Conservation (phyloP, 2,113 vertebrate genomes). For the Bettongia penicillata region DNA sequence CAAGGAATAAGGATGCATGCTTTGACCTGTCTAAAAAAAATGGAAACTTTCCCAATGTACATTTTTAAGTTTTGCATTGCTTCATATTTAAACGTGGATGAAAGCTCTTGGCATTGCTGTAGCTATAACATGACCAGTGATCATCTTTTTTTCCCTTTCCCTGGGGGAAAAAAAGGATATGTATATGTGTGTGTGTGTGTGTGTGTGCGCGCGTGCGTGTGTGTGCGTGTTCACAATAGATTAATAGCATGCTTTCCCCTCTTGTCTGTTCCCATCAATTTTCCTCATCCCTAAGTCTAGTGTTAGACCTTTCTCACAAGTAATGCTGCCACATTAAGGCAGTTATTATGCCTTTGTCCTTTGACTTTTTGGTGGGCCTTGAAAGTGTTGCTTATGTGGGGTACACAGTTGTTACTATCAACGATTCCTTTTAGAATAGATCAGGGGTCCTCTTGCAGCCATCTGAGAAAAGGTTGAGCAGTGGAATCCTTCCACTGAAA, state of each 20-base stretch:
- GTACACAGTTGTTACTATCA: background rate
- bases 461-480: conserved; percentile 27
- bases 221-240: background rate
- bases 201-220: background rate
- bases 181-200: background rate
- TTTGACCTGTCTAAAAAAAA: conserved; percentile 42
- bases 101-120: conserved; percentile 39
- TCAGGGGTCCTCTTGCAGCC: conserved; percentile 10
- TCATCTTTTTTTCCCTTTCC: conserved; percentile 21
- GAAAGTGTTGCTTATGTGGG: background rate
- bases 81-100: conserved; percentile 26
- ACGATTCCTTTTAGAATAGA: background rate
- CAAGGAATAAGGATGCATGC: conserved; percentile 60
- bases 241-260: conserved; percentile 47
- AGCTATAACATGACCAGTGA: background rate
- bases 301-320: background rate
- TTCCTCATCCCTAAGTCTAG: background rate
- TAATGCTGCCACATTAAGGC: background rate
- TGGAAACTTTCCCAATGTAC: background rate
- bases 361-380: conserved; percentile 62
- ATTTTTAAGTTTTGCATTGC: conserved; percentile 6
- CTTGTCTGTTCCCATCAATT: background rate
- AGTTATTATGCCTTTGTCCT: conserved; percentile 59
- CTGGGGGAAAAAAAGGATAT: background rate
- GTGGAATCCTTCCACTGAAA: conserved; percentile 26